Conservation (phyloP, 1,140 invertebrate genomes). For the Sitobion miscanthi region DNA sequence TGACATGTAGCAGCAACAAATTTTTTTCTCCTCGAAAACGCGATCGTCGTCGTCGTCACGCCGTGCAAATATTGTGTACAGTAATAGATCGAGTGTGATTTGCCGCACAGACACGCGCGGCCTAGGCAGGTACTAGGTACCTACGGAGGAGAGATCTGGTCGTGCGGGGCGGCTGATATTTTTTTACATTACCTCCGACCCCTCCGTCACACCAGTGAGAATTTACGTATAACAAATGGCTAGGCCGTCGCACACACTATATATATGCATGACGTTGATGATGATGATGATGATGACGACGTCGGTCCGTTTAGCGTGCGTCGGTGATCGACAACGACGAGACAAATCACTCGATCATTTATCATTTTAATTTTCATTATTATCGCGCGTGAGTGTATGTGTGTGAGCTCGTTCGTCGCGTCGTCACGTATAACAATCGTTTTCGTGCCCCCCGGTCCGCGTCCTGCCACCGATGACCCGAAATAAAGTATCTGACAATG, state of each 20-base stretch:
- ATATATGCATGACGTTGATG: neutral
- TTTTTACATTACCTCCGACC: neutral
- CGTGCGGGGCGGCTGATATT: neutral
- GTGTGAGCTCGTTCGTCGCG: slow-evolving; percentile 24
- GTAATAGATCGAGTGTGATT: neutral
- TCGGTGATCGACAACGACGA: slow-evolving; percentile 22
- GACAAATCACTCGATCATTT: slow-evolving; percentile 50
- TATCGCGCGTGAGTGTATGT: neutral
- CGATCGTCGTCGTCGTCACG: too few relatives aligned
- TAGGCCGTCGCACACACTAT: neutral
- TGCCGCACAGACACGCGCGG: neutral
- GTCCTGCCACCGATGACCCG: neutral
- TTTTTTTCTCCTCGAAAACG: neutral
- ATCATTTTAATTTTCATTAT: slow-evolving; percentile 51
- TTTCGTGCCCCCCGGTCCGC: neutral
- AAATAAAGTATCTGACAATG: slow-evolving; percentile 35
- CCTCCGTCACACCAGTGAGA: neutral
- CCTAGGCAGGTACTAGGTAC: neutral
- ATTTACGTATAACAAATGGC: slow-evolving; percentile 9
- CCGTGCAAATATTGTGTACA: neutral
- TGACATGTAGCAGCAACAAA: neutral
- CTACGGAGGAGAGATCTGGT: neutral
- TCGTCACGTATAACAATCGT: slow-evolving; percentile 44
- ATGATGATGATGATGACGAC: neutral
- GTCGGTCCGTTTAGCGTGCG: slow-evolving; percentile 28